These are phyloP conservation scores for Zaprionus davidi DNA, from an alignment of 1,140 invertebrate species.

Conservation along the genomic window DNA sequence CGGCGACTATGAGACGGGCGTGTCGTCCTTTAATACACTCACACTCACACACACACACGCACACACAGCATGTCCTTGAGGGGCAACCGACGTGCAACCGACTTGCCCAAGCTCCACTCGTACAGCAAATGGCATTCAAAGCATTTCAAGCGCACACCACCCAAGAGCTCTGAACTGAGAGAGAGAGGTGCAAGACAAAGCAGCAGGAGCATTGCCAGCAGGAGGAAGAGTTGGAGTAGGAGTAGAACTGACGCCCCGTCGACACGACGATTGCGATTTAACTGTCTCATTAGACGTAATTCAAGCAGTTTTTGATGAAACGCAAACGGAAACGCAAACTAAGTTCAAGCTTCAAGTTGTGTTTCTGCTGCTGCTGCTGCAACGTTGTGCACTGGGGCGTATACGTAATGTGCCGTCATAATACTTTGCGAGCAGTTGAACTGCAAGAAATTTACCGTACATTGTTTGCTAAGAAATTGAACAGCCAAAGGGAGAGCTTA, in stretches of 20 bases:
- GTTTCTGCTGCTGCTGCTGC: background rate
- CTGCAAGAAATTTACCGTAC: slow-evolving; percentile 20
- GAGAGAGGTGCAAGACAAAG: background rate
- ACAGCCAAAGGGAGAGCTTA: slow-evolving; percentile 12
- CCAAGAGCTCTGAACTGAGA: slow-evolving; percentile 24
- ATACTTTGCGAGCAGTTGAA: slow-evolving; percentile 39
- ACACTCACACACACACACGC: background rate
- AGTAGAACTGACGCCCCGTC: slow-evolving; percentile 1
- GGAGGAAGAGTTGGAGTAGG: background rate
- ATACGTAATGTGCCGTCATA: slow-evolving; percentile 64
- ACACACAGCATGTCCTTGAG: slow-evolving; percentile 53
- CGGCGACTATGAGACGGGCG: slow-evolving; percentile 4
- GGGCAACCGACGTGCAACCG: background rate
- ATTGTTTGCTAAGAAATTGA: slow-evolving; percentile 53
- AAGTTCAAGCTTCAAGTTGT: background rate
- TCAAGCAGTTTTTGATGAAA: slow-evolving; percentile 45
- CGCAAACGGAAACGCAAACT: slow-evolving; percentile 24
- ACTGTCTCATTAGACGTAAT: slow-evolving; percentile 69
- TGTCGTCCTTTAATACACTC: slow-evolving; percentile 6
- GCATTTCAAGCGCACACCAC: slow-evolving; percentile 53
- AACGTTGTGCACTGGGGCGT: slow-evolving; percentile 36
- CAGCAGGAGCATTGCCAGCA: background rate
- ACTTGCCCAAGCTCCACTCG: slow-evolving; percentile 11
- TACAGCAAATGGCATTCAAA: slow-evolving; percentile 55
- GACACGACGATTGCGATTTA: slow-evolving; percentile 50